Evolutionary conservation across 2,113 vertebrate genomes (phyloP).

Genomic region (Pseudolaguvia tuberculata): DNA sequence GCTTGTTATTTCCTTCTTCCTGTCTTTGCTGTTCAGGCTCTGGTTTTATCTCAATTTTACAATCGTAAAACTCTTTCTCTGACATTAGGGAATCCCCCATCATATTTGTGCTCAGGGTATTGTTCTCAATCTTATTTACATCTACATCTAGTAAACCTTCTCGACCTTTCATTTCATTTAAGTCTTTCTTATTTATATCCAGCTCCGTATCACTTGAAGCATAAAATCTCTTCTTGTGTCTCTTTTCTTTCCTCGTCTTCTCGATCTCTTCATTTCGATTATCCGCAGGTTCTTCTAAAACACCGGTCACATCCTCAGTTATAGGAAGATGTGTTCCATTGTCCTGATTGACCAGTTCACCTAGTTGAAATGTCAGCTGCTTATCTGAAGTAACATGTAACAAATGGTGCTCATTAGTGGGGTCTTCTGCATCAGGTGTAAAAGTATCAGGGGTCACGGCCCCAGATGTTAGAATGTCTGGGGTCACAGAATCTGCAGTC

Average conservation of each 20-base stretch:
- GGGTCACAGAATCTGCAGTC: constrained; percentile 45
- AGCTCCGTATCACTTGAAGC: constrained; percentile 33
- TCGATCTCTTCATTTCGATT: not conserved
- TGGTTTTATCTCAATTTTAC: not conserved
- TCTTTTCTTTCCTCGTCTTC: constrained; percentile 8
- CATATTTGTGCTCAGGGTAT: not conserved
- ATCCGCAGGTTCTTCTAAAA: constrained; percentile 1
- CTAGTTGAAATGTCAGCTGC: constrained; percentile 42
- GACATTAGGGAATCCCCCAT: not conserved
- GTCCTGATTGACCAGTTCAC: constrained; percentile 6
- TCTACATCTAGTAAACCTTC: not conserved
- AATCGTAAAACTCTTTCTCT: not conserved
- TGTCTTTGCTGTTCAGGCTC: not conserved
- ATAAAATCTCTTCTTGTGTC: constrained; percentile 11
- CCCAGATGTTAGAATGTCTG: constrained; percentile 59
- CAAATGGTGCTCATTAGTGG: not conserved
- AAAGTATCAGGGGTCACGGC: constrained; percentile 50
- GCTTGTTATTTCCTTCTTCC: not conserved
- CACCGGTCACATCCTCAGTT: constrained; percentile 27
- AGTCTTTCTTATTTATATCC: not conserved
- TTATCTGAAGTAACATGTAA: constrained; percentile 24
- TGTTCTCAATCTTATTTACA: not conserved
- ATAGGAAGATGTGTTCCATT: constrained; percentile 29
- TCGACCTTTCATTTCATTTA: not conserved
- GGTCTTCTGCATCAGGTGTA: constrained; percentile 18